A percentile compares a stretch with the other conserved stretches of the same genome.
phyloP scores from a whole-genome alignment of 2,888 invertebrate species.

The Patella ulyssiponensis region DNA sequence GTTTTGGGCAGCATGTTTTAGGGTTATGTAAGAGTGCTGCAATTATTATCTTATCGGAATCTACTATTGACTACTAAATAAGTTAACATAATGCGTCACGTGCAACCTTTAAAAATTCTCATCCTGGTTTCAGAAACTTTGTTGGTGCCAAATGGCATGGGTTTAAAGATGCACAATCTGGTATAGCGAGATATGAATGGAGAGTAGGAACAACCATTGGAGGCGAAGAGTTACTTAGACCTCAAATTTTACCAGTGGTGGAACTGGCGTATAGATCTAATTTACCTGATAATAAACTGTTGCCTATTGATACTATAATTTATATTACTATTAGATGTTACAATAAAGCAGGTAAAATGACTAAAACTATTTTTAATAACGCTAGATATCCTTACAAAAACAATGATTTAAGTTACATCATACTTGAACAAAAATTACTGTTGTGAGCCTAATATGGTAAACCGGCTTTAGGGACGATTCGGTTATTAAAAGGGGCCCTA shows the following conservation, averaged over 20 bases:
- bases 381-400: too few relatives aligned
- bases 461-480: too few relatives aligned
- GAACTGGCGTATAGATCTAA: slow-evolving; percentile 25
- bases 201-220: slow-evolving; percentile 44
- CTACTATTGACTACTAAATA: too few relatives aligned
- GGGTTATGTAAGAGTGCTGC: too few relatives aligned
- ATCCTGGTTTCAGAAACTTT: slow-evolving; percentile 19
- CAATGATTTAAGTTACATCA: too few relatives aligned
- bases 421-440: too few relatives aligned
- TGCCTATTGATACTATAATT: slow-evolving; percentile 34
- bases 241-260: slow-evolving; percentile 30
- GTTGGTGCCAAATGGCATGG: slow-evolving; percentile 47
- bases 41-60: too few relatives aligned
- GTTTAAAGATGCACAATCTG: slow-evolving; percentile 50
- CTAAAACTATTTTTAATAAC: not conserved
- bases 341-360: slow-evolving; percentile 41
- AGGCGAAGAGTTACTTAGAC: slow-evolving; percentile 36
- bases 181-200: slow-evolving; percentile 47
- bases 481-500: too few relatives aligned
- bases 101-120: too few relatives aligned
- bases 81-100: too few relatives aligned
- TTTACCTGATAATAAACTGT: slow-evolving; percentile 8
- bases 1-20: too few relatives aligned
- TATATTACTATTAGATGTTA: slow-evolving; percentile 42
- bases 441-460: too few relatives aligned